phyloP scores from a whole-genome alignment of 2,888 invertebrate species.

The Mesorhabditis spiculigera region DNA sequence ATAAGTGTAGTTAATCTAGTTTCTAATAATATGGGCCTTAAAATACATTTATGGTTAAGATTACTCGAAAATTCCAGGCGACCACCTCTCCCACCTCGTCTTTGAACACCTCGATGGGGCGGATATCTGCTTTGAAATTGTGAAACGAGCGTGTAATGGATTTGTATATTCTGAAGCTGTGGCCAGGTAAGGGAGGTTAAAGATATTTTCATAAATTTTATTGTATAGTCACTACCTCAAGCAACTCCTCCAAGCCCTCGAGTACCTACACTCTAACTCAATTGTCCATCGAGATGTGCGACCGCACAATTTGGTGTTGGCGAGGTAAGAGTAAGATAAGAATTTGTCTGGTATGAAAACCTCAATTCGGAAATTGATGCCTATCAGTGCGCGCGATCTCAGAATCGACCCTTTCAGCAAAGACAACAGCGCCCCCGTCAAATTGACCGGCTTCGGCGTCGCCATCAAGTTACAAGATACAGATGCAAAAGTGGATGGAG shows the following conservation, averaged over 20 bases:
- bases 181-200: conserved; percentile 74
- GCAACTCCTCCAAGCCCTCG: conserved; percentile 90
- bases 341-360: too few relatives aligned
- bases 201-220: not conserved
- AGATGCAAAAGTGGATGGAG: conserved; percentile 15
- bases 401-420: conserved; percentile 64
- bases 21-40: too few relatives aligned
- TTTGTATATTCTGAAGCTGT: conserved; percentile 99
- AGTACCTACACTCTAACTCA: conserved; percentile 96
- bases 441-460: conserved; percentile 93
- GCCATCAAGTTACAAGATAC: conserved; percentile 78
- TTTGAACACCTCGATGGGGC: conserved; percentile 84
- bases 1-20: too few relatives aligned
- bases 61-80: conserved; percentile 3
- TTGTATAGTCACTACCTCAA: conserved; percentile 90
- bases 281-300: conserved; percentile 95
- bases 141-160: conserved; percentile 75
- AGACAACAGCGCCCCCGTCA: conserved; percentile 96
- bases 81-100: conserved; percentile 28
- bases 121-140: conserved; percentile 85
- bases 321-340: conserved; percentile 64
- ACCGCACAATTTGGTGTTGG: conserved; percentile 90
- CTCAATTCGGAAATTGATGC: too few relatives aligned
- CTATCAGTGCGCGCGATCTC: too few relatives aligned
- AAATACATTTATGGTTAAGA: too few relatives aligned